Conservation (phyloP, 2,797 vertebrate genomes). For the Nyctibius grandis region DNA sequence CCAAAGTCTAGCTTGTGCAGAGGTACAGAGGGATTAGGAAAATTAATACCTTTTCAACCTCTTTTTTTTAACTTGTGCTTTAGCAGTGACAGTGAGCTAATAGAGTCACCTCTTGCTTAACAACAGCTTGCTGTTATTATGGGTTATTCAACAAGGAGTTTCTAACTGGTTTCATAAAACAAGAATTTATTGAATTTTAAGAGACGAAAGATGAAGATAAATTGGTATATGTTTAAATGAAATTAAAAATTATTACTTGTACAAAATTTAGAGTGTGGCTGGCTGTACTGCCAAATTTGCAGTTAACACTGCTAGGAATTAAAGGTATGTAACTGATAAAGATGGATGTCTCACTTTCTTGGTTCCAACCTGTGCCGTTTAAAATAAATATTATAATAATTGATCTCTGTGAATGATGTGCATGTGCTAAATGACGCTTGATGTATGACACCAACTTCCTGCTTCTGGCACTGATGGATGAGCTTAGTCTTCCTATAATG, state of each 20-base stretch:
- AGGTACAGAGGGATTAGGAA: neutral
- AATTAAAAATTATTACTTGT: slow-evolving; percentile 70
- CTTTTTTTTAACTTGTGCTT: neutral
- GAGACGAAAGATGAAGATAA: slow-evolving; percentile 55
- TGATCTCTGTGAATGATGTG: slow-evolving; percentile 65
- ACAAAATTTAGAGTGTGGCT: slow-evolving; percentile 39
- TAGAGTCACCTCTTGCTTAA: neutral
- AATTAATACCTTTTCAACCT: neutral
- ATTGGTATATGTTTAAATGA: slow-evolving; percentile 60
- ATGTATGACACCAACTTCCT: slow-evolving; percentile 53
- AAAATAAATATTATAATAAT: slow-evolving; percentile 73
- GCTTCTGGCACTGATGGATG: slow-evolving; percentile 57
- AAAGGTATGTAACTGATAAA: slow-evolving; percentile 62
- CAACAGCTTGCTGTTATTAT: slow-evolving; percentile 13
- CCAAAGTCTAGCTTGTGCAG: neutral
- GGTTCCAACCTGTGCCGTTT: slow-evolving; percentile 28
- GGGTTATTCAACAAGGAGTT: slow-evolving; percentile 34
- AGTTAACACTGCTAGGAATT: slow-evolving; percentile 49
- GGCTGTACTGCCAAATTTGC: slow-evolving; percentile 28
- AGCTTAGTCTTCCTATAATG: slow-evolving; percentile 29
- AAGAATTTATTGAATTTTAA: slow-evolving; percentile 45
- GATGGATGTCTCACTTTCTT: slow-evolving; percentile 63
- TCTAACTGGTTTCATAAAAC: slow-evolving; percentile 40
- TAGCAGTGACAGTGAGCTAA: neutral
- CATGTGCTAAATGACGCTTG: slow-evolving; percentile 25